A percentile compares a stretch with the other conserved stretches of the same genome.
These are phyloP conservation scores for Bursaphelenchus okinawaensis DNA, from an alignment of 2,888 invertebrate genomes.

Conservation along the genomic window DNA sequence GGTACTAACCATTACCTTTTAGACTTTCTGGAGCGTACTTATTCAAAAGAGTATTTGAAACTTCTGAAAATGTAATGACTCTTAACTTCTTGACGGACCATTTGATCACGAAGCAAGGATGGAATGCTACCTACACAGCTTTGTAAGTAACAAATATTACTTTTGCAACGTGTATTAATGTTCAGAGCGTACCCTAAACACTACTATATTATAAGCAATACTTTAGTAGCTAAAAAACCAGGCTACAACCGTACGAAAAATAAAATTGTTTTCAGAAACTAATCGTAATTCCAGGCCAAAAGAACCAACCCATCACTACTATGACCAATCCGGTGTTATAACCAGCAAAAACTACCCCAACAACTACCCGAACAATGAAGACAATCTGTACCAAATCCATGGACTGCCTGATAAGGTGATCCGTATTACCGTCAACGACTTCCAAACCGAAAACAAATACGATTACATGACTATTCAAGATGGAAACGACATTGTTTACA, in stretches of 20 bases:
- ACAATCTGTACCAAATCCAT: slow-evolving; percentile 7
- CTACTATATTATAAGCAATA: too few relatives aligned
- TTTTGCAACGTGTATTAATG: background rate
- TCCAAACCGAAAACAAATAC: slow-evolving; percentile 6
- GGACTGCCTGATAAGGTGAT: background rate
- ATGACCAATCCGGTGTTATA: background rate
- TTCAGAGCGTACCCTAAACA: too few relatives aligned
- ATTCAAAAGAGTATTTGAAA: background rate
- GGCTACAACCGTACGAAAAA: too few relatives aligned
- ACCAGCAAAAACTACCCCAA: slow-evolving; percentile 13
- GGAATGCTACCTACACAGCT: slow-evolving; percentile 15
- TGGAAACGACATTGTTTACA: slow-evolving; percentile 1
- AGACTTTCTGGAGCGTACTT: background rate
- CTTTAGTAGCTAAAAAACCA: too few relatives aligned
- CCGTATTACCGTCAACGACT: slow-evolving; percentile 13
- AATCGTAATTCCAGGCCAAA: background rate
- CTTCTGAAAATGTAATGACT: slow-evolving; percentile 1
- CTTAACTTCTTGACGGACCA: slow-evolving; percentile 10
- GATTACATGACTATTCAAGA: slow-evolving; percentile 15
- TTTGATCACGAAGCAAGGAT: slow-evolving; percentile 7
- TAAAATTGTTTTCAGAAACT: too few relatives aligned
- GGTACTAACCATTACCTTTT: too few relatives aligned
- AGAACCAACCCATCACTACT: background rate
- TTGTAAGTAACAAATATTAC: background rate
- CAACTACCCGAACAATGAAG: slow-evolving; percentile 12